A percentile compares a stretch with the other conserved stretches of the same genome.
Evolutionary conservation across 2,888 invertebrate genomes (phyloP).

Genomic region (Meta bourneti): DNA sequence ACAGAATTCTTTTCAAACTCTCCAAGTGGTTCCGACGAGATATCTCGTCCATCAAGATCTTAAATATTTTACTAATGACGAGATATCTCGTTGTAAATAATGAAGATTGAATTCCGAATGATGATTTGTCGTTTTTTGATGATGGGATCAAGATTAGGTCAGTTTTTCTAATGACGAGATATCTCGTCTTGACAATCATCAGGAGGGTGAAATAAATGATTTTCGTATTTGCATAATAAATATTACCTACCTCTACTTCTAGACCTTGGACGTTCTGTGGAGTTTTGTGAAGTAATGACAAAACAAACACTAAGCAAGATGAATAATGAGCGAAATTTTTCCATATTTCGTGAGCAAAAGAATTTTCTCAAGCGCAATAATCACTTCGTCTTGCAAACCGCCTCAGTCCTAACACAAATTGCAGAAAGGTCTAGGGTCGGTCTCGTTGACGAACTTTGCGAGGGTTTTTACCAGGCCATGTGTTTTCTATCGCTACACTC

Average conservation of each 20-base stretch:
- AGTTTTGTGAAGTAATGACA: conserved; percentile 32
- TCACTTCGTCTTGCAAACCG: background rate
- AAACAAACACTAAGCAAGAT: conserved; percentile 9
- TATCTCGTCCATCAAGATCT: too few relatives aligned
- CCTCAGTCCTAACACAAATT: background rate
- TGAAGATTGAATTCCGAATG: too few relatives aligned
- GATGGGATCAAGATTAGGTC: too few relatives aligned
- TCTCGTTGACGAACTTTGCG: background rate
- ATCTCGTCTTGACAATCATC: background rate
- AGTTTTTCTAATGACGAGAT: too few relatives aligned
- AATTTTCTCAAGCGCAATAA: background rate
- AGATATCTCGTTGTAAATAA: too few relatives aligned
- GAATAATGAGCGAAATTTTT: background rate
- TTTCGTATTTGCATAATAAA: background rate
- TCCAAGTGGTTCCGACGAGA: too few relatives aligned
- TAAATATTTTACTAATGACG: too few relatives aligned
- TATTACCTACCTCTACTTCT: conserved; percentile 52
- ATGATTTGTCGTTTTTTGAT: too few relatives aligned
- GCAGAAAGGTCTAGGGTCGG: background rate
- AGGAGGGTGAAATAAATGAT: background rate
- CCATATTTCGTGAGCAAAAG: background rate
- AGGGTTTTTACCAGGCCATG: conserved; percentile 30
- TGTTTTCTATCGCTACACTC: conserved; percentile 15
- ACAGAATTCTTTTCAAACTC: background rate
- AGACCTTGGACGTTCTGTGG: conserved; percentile 13